Evolutionary conservation across 2,888 invertebrate species (phyloP), one percentile per base, ranked within the genome.

Genomic region (Philhelius pedissequus): DNA sequence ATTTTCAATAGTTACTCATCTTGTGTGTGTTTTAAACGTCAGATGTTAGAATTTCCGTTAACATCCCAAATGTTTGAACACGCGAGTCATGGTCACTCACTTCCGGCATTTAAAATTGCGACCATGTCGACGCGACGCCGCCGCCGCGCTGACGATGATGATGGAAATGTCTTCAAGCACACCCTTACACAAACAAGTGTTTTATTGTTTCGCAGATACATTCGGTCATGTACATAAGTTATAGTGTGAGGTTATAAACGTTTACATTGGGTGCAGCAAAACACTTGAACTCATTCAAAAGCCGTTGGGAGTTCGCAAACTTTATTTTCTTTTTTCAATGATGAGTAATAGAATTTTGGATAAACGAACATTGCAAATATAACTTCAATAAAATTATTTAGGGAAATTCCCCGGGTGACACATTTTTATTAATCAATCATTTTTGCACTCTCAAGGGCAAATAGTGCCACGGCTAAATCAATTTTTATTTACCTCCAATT

Each of bases 51-150:
- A 5, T 25, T 25, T 25, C 25, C 3, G 15, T 0, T n/a, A n/a
- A n/a, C n/a, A n/a, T n/a, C n/a, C n/a, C n/a, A n/a, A n/a, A n/a
- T 15, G 40, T 40, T 40, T 40, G 6, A 40, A 15, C 40, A 40
- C 40, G 40, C 15, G 15, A n/a, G n/a, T 40, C 40, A 40, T 15
- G 15, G 40, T 15, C 40, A 40, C 7, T 40, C 15, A 15, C 15
- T 40, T 15, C 38, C 38, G 38, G 38, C 38, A 38, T 2, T 38
- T 38, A 32, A 9, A 32, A 32, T 11, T 3, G 32, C 32, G n/a
- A 5, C 5, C n/a, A n/a, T n/a, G 2, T 2, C n/a, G 6, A 2
- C 0, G 6, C n/a, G 0, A 4, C 4, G 4, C 5, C 38, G 5
- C 13, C n/a, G 11, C 11, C 7, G 13, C 11, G 35, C 35, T 5